Evolutionary conservation across 2,113 vertebrate genomes (phyloP), one percentile per base, ranked within the genome.

Genomic region (Ginglymostoma cirratum): DNA sequence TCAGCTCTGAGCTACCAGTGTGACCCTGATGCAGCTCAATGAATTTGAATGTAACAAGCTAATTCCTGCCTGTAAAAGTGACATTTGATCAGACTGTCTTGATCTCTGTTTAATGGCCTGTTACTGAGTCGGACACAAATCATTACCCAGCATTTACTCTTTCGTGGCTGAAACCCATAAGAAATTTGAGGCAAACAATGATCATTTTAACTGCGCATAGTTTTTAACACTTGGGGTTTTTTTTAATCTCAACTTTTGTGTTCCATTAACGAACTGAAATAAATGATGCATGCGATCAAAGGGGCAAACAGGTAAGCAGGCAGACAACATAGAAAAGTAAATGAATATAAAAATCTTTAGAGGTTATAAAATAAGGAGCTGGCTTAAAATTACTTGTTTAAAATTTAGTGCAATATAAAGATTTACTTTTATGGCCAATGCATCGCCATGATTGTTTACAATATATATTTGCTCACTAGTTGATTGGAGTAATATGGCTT

Each of bases 61-160:
- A 97, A 97, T 97, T 97, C 97, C 97, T 96, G 97, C 97, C 97
- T 97, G 97, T 97, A 98, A 98, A 96, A 98, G 97, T 98, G 98
- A 98, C 97, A 98, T 98, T 98, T 97, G 97, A 98, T 98, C 97
- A 98, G 98, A 98, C 98, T 98, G 98, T 98, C 98, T 98, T 97
- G 97, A 97, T 98, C 98, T 97, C 95, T 98, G 98, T 98, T 98
- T 99, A 99, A 99, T 99, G 98, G 98, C 98, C 98, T 98, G 98
- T 98, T 98, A 97, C 98, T 97, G 87, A 97, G 98, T 98, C 98
- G 98, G 98, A 98, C 98, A 98, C 98, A 98, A 98, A 97, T 98
- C 98, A 98, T 99, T 99, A 99, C 98, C 98, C 97, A 97, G 97
- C 98, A 98, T 99, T 99, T 98, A 98, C 98, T 98, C 98, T 98